Base-by-base conservation (phyloP, 2,797 vertebrate species). In the Molossus alvarezi region DNA sequence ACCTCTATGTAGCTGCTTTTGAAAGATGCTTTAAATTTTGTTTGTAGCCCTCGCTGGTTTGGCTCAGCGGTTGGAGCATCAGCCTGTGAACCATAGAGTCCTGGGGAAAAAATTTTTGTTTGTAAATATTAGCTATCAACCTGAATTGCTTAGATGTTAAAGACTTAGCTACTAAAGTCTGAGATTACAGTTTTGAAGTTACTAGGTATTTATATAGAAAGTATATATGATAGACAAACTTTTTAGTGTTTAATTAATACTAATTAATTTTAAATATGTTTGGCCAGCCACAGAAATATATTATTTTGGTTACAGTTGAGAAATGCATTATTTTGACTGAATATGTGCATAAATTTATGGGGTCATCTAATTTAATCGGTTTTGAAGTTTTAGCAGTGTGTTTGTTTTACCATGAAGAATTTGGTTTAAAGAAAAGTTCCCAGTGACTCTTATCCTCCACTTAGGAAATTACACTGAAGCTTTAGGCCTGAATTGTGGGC, bases 291-390 rank as follows among this genome's bases (percentile, higher is more conserved):
- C 12, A 90, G 12, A 91, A 62, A 87, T 84, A 75, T 41, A 29
- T 77, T 29, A 18, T 93, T 92, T 96, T 95, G 55, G 85, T 94
- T 82, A 85, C 18, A 64, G 5, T 48, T n/a, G 58, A 88, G 9
- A 91, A 57, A 92, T 92, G 37, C 53, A 48, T 77, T 21, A 48
- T 93, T 90, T 97, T 95, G 57, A 85, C 88, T 69, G 81, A 18
- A 53, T n/a, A 51, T 57, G 57, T 67, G n/a, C 71, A 9, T 71
- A 48, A 79, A 14, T 51, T 79, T 75, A 37, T 51, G 60, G 57
- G 27, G 15, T 84, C 81, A 81, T 85, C 14, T 65, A 65, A 65
- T 65, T n/a, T 65, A 69, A 11, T 80, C 64, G 33, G 8, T 81
- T 91, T 72, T 89, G 33, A 91, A 86, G 62, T 71, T 97, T 97